These are phyloP conservation scores for Philereme vetulata DNA, from an alignment of 2,888 invertebrate genomes.

Conservation along the genomic window DNA sequence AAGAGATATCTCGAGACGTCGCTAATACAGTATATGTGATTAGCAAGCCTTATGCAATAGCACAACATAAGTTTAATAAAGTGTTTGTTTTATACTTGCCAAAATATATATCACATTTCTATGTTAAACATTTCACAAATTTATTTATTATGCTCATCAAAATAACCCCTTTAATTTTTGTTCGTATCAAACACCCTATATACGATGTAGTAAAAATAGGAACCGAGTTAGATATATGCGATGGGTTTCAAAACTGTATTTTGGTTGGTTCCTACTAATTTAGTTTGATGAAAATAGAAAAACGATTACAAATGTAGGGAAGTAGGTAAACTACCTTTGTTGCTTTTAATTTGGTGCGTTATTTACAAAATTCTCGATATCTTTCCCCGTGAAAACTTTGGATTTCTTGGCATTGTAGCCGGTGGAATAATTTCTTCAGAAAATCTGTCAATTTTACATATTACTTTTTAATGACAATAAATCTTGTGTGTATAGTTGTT, in stretches of 20 bases:
- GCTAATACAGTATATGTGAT: no score
- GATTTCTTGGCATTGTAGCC: slow-evolving; percentile 7
- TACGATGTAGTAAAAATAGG: no score
- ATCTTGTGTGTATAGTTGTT: background rate
- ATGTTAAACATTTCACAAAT: no score
- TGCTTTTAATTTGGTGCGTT: background rate
- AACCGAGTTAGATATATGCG: no score
- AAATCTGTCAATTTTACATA: background rate
- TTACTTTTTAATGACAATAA: background rate
- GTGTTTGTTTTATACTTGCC: no score
- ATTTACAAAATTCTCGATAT: slow-evolving; percentile 3
- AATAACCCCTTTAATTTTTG: no score
- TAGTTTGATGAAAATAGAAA: background rate
- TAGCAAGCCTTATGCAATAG: no score
- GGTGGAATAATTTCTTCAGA: background rate
- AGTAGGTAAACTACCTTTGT: background rate
- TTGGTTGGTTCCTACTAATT: background rate
- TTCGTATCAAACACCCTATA: no score
- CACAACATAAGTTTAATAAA: no score
- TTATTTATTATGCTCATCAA: no score
- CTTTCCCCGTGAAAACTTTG: slow-evolving; percentile 7
- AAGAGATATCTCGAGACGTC: no score
- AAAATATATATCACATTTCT: no score
- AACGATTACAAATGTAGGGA: background rate
- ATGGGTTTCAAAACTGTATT: background rate